phyloP scores from a whole-genome alignment of 2,113 vertebrate genomes.

The Ahaetulla prasina region DNA sequence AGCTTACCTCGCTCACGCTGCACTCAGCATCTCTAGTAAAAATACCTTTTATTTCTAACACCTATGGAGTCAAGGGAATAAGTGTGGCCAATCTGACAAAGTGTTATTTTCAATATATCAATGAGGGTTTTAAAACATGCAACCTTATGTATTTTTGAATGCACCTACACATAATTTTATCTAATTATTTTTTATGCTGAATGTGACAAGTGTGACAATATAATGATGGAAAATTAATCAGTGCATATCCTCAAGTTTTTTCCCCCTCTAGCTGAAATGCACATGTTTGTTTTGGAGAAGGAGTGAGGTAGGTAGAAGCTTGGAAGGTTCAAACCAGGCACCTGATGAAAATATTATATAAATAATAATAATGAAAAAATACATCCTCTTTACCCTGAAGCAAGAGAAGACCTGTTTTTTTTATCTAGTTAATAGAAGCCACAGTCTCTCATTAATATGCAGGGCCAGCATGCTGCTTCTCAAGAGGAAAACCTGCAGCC shows the following conservation, averaged over 20 bases:
- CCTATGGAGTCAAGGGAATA: no score
- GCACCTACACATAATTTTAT: constrained; percentile 59
- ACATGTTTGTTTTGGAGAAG: constrained; percentile 65
- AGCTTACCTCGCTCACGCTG: no score
- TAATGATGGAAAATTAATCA: constrained; percentile 70
- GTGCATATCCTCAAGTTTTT: constrained; percentile 66
- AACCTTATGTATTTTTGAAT: constrained; percentile 65
- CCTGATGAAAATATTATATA: constrained; percentile 90
- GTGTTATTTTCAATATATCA: constrained; percentile 52
- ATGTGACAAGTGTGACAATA: constrained; percentile 53
- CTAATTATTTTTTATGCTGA: constrained; percentile 58
- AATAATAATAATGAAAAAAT: constrained; percentile 92
- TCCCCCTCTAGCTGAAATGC: constrained; percentile 29
- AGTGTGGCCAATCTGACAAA: not conserved
- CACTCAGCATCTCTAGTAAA: no score
- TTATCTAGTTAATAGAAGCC: constrained; percentile 99
- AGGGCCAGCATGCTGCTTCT: constrained; percentile 93
- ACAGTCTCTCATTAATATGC: constrained; percentile 99
- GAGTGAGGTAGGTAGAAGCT: constrained; percentile 52
- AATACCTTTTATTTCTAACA: no score
- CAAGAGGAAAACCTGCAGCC: constrained; percentile 95
- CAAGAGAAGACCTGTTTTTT: constrained; percentile 92
- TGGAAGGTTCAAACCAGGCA: constrained; percentile 87
- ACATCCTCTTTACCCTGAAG: constrained; percentile 92
- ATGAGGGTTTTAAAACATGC: constrained; percentile 53